Conservation (phyloP, 2,113 vertebrate species). For the Dolichotis patagonum region DNA sequence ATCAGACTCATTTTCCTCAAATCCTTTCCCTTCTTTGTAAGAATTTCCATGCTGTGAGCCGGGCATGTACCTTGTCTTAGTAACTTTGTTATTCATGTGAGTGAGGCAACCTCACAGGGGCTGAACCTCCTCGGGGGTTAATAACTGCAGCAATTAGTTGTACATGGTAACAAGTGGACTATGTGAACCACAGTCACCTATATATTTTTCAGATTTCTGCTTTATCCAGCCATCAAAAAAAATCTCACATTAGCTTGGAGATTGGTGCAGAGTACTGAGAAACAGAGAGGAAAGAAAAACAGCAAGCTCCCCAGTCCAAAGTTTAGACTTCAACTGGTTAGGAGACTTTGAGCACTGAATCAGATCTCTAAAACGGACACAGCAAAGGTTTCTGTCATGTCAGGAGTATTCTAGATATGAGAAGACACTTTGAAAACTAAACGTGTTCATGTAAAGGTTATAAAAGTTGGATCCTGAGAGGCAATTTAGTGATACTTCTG, state of each 20-base stretch:
- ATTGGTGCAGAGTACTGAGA: neutral
- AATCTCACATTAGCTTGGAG: neutral
- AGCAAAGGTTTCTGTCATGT: neutral
- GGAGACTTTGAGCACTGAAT: neutral
- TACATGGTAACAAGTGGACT: neutral
- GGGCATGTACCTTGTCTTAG: neutral
- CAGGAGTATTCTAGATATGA: too few relatives aligned
- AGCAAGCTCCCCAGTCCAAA: neutral
- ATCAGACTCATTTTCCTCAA: neutral
- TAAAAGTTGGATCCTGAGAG: neutral
- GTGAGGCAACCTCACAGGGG: fast-evolving
- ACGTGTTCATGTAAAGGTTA: neutral
- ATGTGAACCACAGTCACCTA: neutral
- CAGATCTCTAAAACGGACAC: neutral
- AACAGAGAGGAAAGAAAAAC: neutral
- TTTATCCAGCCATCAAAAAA: neutral
- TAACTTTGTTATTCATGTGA: too few relatives aligned
- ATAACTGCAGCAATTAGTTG: neutral
- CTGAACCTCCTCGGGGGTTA: neutral
- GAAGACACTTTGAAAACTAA: neutral
- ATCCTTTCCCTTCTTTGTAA: neutral
- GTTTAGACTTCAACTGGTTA: neutral
- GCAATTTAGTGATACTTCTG: neutral
- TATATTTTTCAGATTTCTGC: neutral
- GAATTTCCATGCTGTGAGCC: neutral